A percentile compares a stretch with the other conserved stretches of the same genome.
Evolutionary conservation across 2,888 invertebrate genomes (phyloP).

Genomic region (Thymelicus sylvestris): DNA sequence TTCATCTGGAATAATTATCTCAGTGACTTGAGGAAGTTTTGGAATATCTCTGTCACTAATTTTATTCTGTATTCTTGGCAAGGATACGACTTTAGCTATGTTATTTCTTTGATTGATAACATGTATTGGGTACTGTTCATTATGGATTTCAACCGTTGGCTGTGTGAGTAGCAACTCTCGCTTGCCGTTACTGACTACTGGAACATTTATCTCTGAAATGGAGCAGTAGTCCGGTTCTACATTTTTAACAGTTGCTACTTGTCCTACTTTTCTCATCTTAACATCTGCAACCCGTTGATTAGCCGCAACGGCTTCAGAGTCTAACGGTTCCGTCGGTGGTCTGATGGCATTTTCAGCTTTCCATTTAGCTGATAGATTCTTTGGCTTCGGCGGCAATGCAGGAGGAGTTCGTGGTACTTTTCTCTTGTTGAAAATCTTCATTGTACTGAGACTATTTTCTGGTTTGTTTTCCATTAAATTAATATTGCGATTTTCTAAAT

Average conservation of each 20-base stretch:
- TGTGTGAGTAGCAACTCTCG: conserved; percentile 82
- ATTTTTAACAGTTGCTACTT: conserved; percentile 77
- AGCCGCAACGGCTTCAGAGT: conserved; percentile 85
- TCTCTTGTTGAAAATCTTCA: conserved; percentile 79
- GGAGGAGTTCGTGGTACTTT: conserved; percentile 88
- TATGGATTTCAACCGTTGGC: conserved; percentile 82
- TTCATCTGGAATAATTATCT: conserved; percentile 89
- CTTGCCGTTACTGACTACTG: conserved; percentile 85
- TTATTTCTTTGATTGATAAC: conserved; percentile 70
- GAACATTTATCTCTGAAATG: conserved; percentile 89
- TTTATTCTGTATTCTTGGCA: conserved; percentile 76
- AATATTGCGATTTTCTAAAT: conserved; percentile 72
- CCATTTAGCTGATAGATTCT: conserved; percentile 88
- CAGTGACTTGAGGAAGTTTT: conserved; percentile 90
- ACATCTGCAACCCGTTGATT: conserved; percentile 85
- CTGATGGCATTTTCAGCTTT: conserved; percentile 82
- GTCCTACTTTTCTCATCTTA: conserved; percentile 81
- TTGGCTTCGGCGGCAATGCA: conserved; percentile 91
- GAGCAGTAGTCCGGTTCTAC: conserved; percentile 90
- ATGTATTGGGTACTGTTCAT: conserved; percentile 77
- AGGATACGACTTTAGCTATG: conserved; percentile 75
- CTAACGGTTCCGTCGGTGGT: conserved; percentile 73
- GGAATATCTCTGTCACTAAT: conserved; percentile 87
- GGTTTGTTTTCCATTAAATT: conserved; percentile 81
- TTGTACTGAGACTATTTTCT: conserved; percentile 70